A percentile compares a stretch with the other conserved stretches of the same genome.
Conservation (phyloP, 2,113 vertebrate genomes). For the Stegostoma tigrinum region DNA sequence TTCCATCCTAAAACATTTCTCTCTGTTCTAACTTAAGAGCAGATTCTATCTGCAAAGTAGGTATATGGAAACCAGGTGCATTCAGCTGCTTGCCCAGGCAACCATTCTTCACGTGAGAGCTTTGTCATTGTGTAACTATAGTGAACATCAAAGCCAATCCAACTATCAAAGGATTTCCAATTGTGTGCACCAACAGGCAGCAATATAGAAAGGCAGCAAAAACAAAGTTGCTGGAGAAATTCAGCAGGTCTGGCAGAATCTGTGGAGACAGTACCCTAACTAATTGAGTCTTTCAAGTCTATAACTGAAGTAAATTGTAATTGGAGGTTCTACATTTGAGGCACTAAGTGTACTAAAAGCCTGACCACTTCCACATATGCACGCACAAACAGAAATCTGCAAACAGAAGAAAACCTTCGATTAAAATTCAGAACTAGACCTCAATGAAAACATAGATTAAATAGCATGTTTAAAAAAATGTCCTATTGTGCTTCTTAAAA, state of each 20-base stretch:
- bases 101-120: neutral
- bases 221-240: too few species aligned
- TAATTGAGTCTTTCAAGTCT: neutral
- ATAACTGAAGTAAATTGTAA: neutral
- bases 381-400: neutral
- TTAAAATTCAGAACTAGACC: neutral
- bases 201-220: neutral
- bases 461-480: neutral
- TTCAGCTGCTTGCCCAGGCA: neutral
- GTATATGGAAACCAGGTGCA: neutral
- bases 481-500: neutral
- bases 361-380: neutral
- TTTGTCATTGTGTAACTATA: neutral
- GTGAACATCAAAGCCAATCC: neutral
- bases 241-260: too few species aligned
- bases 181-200: neutral
- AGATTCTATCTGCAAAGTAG: neutral
- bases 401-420: neutral
- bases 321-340: neutral
- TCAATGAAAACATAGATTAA: neutral
- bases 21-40: neutral
- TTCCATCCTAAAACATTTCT: neutral
- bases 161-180: neutral
- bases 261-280: neutral
- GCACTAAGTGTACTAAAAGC: neutral